phyloP scores from a whole-genome alignment of 2,888 invertebrate genomes.

The Caenorhabditis zanzibari region DNA sequence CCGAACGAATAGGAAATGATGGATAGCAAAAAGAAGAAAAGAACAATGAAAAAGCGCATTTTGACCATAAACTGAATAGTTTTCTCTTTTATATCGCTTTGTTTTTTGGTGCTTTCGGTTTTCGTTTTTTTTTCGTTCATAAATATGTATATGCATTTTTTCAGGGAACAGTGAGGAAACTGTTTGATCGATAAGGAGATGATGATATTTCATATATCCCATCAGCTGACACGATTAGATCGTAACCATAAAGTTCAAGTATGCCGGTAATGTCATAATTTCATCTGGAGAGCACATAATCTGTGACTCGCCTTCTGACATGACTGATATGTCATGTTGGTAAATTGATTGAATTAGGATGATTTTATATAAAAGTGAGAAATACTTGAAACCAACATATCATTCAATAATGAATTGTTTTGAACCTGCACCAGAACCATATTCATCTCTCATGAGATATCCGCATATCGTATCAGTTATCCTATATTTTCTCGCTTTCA shows the following conservation, averaged over 20 bases:
- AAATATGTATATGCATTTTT: constrained; percentile 21
- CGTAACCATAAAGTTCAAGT: neutral
- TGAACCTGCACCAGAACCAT: constrained; percentile 20
- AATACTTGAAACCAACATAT: neutral
- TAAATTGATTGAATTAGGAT: constrained; percentile 21
- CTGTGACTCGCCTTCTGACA: constrained; percentile 9
- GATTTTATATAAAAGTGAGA: neutral
- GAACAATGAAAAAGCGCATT: constrained; percentile 43
- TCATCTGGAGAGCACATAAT: constrained; percentile 29
- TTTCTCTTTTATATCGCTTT: constrained; percentile 16
- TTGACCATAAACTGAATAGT: constrained; percentile 4
- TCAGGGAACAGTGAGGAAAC: neutral
- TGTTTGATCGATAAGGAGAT: neutral
- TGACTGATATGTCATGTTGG: constrained; percentile 12
- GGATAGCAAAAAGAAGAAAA: constrained; percentile 24
- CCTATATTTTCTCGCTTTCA: constrained; percentile 16
- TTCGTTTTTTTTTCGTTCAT: constrained; percentile 7
- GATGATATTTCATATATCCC: no score
- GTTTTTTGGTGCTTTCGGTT: constrained; percentile 13
- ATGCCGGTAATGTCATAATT: neutral
- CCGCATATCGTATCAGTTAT: constrained; percentile 20
- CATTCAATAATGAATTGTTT: constrained; percentile 23
- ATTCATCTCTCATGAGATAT: constrained; percentile 19
- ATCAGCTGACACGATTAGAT: no score
- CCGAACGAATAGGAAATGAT: constrained; percentile 27